Base-by-base conservation (phyloP, 1,140 invertebrate genomes). In the Aphis craccivora region DNA sequence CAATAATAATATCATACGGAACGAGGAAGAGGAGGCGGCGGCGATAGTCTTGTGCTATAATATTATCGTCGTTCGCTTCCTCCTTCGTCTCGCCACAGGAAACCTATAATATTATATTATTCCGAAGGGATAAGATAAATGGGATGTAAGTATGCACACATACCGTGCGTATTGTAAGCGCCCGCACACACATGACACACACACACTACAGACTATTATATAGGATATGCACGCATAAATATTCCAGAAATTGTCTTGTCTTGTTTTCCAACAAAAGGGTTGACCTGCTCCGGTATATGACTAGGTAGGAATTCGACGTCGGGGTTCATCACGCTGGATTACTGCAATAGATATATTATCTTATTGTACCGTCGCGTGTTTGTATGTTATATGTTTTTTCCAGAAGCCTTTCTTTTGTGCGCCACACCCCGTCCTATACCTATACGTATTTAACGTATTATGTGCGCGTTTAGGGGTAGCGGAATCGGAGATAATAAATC, bases 381-480 rank as follows among this genome's bases (percentile, higher is more conserved):
- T 90, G 22, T 90, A 35, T 90, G 9, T 91, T 87, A 30, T 76
- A 5, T 83, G 67, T 84, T 81, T 93, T 92, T 93, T 93, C 55
- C 91, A 93, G 91, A 93, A 93, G 91, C 91, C 91, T 93, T 90
- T 93, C 91, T 51, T 93, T 84, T 84, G 91, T 93, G 48, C 35
- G 22, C 23, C 53, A 20, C 67, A 37, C 40, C 48, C 90, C 30
- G 60, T 76, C 60, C 60, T n/a, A 35, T 76, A n/a, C 60, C 30
- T n/a, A 18, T n/a, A n/a, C 60, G 60, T 4, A 76, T 76, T 76
- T n/a, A n/a, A n/a, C 60, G 60, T 14, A 76, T 76, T 76, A 76
- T 76, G 60, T 76, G 30, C n/a, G 60, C 67, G 43, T 51, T 37
- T 25, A 37, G 45, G 90, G 90, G 90, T 92, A 92, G 76, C 76